Percentiles rank a stretch among this genome's conserved stretches.
These are phyloP conservation scores for Lamprotornis superbus DNA, from an alignment of 2,113 vertebrate species.

Conservation along the genomic window DNA sequence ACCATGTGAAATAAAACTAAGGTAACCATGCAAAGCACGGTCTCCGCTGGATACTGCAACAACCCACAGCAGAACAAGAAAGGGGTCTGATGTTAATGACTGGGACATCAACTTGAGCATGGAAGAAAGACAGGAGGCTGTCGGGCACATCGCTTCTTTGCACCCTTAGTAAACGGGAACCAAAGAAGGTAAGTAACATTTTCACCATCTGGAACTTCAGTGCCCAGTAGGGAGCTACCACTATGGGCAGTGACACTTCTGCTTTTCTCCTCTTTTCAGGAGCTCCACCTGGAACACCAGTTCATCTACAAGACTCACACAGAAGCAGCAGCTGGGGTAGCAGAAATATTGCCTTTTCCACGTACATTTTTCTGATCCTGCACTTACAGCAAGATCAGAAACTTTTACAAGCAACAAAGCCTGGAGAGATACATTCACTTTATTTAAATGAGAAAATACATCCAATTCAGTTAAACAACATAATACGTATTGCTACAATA, in stretches of 20 bases:
- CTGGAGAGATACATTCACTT: background rate
- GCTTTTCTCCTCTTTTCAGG: background rate
- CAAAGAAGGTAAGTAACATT: background rate
- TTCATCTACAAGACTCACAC: background rate
- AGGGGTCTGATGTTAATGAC: background rate
- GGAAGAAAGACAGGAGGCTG: background rate
- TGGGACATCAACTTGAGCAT: background rate
- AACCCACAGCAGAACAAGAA: too few relatives aligned
- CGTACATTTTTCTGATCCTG: background rate
- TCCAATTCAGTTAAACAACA: background rate
- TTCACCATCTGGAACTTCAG: background rate
- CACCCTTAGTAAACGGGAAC: background rate
- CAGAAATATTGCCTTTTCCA: background rate
- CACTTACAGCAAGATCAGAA: background rate
- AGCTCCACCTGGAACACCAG: background rate
- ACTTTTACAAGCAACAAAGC: background rate
- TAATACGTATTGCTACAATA: background rate
- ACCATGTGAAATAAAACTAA: background rate
- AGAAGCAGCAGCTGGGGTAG: background rate
- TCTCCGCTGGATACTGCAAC: background rate
- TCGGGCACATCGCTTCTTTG: background rate
- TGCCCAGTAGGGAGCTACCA: background rate
- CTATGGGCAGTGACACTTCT: fast-evolving
- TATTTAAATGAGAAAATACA: background rate
- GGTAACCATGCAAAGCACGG: background rate